Evolutionary conservation across 1,140 invertebrate genomes (phyloP).

Genomic region (Aphaenogaster rudis): DNA sequence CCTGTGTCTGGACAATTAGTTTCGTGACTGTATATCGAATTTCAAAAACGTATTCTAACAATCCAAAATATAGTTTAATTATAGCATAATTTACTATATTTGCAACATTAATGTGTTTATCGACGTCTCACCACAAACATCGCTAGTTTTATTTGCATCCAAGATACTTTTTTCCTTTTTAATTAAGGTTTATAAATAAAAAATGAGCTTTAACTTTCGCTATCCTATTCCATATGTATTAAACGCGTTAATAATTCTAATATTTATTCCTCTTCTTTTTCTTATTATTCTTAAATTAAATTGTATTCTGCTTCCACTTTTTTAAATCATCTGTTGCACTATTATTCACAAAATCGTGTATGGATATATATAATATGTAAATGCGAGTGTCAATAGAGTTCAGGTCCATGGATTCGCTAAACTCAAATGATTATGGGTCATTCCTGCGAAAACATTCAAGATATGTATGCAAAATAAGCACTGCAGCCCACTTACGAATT

Average conservation of each 20-base stretch:
- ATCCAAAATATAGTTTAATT: neutral
- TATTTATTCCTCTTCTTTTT: neutral
- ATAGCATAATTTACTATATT: neutral
- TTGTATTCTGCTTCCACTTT: neutral
- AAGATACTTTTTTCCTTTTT: neutral
- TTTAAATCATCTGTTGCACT: neutral
- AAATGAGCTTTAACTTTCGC: neutral
- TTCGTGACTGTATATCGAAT: neutral
- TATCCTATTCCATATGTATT: neutral
- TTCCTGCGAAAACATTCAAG: neutral
- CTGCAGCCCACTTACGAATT: neutral
- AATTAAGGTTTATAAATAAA: neutral
- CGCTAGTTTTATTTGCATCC: neutral
- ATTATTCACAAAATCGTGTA: neutral
- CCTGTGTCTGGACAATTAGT: no score
- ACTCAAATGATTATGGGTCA: neutral
- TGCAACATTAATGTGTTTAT: neutral
- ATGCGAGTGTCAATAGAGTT: no score
- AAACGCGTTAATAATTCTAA: neutral
- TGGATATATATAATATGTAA: no score
- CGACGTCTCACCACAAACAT: neutral
- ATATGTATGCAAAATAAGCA: slow-evolving; percentile 12
- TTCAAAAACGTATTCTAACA: neutral
- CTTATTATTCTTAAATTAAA: neutral
- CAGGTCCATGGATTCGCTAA: neutral